phyloP scores from a whole-genome alignment of 1,140 invertebrate species.

The Agrilus planipennis region DNA sequence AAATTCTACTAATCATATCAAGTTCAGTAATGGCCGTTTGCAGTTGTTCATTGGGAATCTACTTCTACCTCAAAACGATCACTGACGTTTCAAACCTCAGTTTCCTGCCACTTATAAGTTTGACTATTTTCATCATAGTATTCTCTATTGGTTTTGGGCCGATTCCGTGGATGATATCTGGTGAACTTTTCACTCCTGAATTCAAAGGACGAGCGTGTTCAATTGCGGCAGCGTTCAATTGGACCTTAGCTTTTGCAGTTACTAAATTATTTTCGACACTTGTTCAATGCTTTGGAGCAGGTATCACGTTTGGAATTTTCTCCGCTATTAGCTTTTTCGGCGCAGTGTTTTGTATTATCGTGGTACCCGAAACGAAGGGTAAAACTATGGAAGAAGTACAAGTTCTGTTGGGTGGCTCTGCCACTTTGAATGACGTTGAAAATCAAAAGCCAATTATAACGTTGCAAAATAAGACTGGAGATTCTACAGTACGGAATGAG shows the following conservation, averaged over 20 bases:
- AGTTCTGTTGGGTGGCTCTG: conserved; percentile 34
- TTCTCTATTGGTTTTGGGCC: conserved; percentile 49
- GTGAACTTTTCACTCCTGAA: conserved; percentile 36
- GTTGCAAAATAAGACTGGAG: no score
- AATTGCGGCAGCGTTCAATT: conserved; percentile 38
- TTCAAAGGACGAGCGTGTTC: conserved; percentile 38
- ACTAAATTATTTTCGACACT: conserved; percentile 39
- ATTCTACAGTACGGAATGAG: no score
- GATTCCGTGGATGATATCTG: conserved; percentile 37
- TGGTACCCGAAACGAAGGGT: conserved; percentile 49
- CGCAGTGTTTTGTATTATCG: conserved; percentile 37
- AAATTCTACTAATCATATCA: conserved; percentile 42
- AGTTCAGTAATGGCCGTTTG: conserved; percentile 35
- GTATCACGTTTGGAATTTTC: conserved; percentile 42
- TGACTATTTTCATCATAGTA: conserved; percentile 64
- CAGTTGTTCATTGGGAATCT: conserved; percentile 31
- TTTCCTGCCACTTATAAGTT: conserved; percentile 46
- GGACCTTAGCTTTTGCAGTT: conserved; percentile 42
- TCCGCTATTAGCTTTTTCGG: conserved; percentile 39
- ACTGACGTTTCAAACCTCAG: conserved; percentile 10
- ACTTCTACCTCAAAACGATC: conserved; percentile 29
- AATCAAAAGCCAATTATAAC: background rate
- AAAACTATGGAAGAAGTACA: conserved; percentile 43
- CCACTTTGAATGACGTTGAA: background rate
- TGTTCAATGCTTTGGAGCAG: conserved; percentile 34